Base-by-base conservation (phyloP, 1,140 invertebrate species). In the Zaprionus ghesquierei region DNA sequence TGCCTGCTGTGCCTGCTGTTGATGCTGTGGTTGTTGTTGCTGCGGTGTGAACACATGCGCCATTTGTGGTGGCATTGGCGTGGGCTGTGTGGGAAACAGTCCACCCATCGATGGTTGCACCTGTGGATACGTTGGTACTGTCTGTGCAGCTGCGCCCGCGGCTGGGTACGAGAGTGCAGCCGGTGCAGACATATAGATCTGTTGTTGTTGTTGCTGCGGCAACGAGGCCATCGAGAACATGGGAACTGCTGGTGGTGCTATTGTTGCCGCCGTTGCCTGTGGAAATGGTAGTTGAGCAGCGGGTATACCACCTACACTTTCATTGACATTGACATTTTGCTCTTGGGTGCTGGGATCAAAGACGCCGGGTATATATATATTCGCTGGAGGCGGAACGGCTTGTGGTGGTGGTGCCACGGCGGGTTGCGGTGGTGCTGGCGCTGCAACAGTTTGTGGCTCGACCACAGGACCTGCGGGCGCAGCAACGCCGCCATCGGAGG, bases 101-200 rank as follows among this genome's bases (percentile, higher is more conserved):
- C 86, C 90, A 10, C 81, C 80, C 87, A 90, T 91, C 1, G 89
- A 82, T 50, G 90, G 79, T 38, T 92, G 91, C 13, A 92, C 84
- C 60, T 92, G 91, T 18, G 91, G 91, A 78, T 90, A 92, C 31
- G 91, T 89, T 22, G 90, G 73, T 31, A 91, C 80, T 2, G 91
- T 92, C 61, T 90, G 90, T 10, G 90, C 77, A 51, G 79, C 77
- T 15, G 80, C 65, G 10, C 75, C 79, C 8, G 81, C 74, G 18
- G 81, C 71, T 23, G 90, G 89, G 74, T 91, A 90, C 29, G 90
- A 91, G 13, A 91, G 70, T 13, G 76, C 46, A 10, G 82, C 70
- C 31, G 90, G 90, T 35, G 90, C 81, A 9, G 84, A 87, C 87
- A 91, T 91, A 12, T 90, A 91, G 5, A 81, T 75, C 38, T 90